Conservation (phyloP, 1,140 invertebrate genomes). For the Luehdorfia chinensis region DNA sequence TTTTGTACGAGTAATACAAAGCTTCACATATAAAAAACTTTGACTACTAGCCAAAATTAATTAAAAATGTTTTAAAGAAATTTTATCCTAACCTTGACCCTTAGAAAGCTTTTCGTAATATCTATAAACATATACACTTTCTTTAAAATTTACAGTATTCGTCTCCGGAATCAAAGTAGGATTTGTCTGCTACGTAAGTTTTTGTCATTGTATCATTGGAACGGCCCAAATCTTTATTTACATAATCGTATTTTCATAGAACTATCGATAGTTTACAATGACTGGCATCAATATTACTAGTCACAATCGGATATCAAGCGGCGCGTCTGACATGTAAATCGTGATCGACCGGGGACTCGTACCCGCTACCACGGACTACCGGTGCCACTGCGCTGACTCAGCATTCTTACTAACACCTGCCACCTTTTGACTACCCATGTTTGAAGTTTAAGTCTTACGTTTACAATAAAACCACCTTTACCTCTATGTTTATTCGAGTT, state of each 20-base stretch:
- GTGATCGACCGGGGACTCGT: conserved; percentile 62
- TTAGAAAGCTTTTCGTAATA: too few species aligned
- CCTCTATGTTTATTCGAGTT: neutral
- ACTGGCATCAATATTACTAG: conserved; percentile 38
- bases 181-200: conserved; percentile 6
- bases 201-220: conserved; percentile 18
- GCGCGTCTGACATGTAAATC: conserved; percentile 73
- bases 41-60: too few species aligned
- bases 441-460: neutral
- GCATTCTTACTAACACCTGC: conserved; percentile 64
- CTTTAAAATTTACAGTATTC: too few species aligned
- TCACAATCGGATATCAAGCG: conserved; percentile 70
- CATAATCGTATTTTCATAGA: conserved; percentile 61
- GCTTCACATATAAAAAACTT: too few species aligned
- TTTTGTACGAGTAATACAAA: too few species aligned
- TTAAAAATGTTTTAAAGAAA: too few species aligned
- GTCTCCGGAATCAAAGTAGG: too few species aligned
- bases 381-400: conserved; percentile 68
- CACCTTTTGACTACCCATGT: conserved; percentile 19
- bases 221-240: conserved; percentile 32
- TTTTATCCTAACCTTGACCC: too few species aligned
- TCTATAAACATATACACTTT: too few species aligned
- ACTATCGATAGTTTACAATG: conserved; percentile 40
- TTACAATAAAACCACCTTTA: neutral
- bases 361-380: conserved; percentile 71